Conservation (phyloP, 30 jellyfish, hydroid and myxozoan genomes). For the Rhopilema esculentum region DNA sequence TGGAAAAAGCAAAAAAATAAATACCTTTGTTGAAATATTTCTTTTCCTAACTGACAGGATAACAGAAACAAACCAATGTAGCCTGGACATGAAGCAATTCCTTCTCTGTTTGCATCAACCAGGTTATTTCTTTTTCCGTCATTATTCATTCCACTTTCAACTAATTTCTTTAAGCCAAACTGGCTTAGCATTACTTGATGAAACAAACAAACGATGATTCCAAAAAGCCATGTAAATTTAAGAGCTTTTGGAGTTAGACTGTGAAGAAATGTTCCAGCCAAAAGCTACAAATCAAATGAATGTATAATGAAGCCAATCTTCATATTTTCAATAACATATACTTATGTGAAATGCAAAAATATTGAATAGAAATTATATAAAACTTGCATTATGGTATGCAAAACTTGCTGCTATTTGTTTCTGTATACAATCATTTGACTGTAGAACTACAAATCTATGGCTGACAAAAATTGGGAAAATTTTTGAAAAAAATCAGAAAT, state of each 20-base stretch:
- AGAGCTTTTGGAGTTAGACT: background rate
- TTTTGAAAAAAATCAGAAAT: no score
- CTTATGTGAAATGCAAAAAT: no score
- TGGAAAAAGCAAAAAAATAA: background rate
- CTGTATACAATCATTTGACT: no score
- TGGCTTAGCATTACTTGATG: conserved; percentile 58
- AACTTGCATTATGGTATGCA: no score
- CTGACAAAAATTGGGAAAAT: background rate
- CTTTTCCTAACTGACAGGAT: conserved; percentile 71
- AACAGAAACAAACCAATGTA: conserved; percentile 60
- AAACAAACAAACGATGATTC: conserved; percentile 19
- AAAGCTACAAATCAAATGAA: conserved; percentile 18
- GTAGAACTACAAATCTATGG: background rate
- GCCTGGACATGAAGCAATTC: conserved; percentile 77
- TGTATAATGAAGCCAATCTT: background rate
- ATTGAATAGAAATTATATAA: no score
- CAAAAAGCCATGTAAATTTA: conserved; percentile 14
- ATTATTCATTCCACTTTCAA: conserved; percentile 69
- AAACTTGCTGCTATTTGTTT: no score
- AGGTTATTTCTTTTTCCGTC: conserved; percentile 58
- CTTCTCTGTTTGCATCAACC: conserved; percentile 96
- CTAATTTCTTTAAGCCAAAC: conserved; percentile 51
- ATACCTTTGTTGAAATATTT: conserved; percentile 44
- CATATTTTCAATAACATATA: no score
- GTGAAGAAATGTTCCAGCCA: conserved; percentile 15